Evolutionary conservation across 2,797 vertebrate species (phyloP).

Genomic region (Hemitrygon akajei): DNA sequence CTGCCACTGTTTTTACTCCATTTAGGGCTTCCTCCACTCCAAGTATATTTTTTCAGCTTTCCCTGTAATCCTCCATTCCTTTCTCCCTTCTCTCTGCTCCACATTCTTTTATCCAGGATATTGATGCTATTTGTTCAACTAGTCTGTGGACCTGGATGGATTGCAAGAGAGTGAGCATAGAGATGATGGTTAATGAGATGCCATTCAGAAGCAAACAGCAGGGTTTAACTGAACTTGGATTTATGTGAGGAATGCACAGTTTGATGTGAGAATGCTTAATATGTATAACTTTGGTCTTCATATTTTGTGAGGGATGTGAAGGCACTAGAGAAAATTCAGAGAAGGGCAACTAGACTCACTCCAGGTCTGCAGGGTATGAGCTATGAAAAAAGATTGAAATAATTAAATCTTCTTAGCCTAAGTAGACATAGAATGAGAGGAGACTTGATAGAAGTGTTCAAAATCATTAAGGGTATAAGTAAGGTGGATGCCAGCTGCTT

Average conservation of each 20-base stretch:
- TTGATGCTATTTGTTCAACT: background rate
- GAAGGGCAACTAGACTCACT: too few species aligned
- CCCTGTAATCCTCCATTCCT: background rate
- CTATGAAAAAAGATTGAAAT: too few species aligned
- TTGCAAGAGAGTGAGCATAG: background rate
- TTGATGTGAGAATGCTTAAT: background rate
- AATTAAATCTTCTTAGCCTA: too few species aligned
- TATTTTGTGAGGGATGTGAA: too few species aligned
- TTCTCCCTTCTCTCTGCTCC: background rate
- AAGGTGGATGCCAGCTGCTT: too few species aligned
- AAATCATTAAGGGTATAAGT: too few species aligned
- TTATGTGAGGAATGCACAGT: background rate
- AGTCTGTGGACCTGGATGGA: background rate
- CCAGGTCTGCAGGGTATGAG: too few species aligned
- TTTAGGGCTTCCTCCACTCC: background rate
- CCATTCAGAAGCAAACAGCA: background rate
- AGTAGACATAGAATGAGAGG: too few species aligned
- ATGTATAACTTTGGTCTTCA: too few species aligned
- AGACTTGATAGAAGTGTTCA: too few species aligned
- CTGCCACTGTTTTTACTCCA: background rate
- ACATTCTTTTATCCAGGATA: background rate
- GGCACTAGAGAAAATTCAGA: too few species aligned
- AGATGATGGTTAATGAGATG: background rate
- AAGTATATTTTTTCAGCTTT: background rate
- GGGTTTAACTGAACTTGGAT: background rate